Percentiles rank a stretch among this genome's conserved stretches.
Evolutionary conservation across 2,113 vertebrate genomes (phyloP).

Genomic region (Paradisaea rubra): DNA sequence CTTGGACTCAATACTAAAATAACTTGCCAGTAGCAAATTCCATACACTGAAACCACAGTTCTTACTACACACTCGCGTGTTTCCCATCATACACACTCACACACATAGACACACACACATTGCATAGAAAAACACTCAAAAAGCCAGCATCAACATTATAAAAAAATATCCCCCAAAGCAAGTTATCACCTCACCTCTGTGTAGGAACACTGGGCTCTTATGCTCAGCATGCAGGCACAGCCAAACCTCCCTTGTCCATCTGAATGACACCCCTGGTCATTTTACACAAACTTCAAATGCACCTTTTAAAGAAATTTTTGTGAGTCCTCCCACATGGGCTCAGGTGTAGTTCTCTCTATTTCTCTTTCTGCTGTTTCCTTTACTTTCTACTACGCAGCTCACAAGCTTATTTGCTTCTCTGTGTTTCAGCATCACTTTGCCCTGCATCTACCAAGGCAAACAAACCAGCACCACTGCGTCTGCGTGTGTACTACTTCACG

Average conservation of each 20-base stretch:
- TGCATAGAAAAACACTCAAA: constrained; percentile 59
- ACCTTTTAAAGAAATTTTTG: neutral
- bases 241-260: constrained; percentile 9
- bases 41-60: constrained; percentile 56
- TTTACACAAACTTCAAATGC: neutral
- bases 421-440: neutral
- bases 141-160: constrained; percentile 67
- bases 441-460: neutral
- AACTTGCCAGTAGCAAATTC: constrained; percentile 70
- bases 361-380: neutral
- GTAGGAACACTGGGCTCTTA: constrained; percentile 53
- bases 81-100: constrained; percentile 54
- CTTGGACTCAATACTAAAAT: constrained; percentile 52
- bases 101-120: constrained; percentile 13
- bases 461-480: fast-evolving
- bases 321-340: neutral
- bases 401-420: neutral
- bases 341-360: neutral
- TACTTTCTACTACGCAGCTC: neutral
- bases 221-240: neutral
- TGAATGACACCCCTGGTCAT: neutral
- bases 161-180: constrained; percentile 61
- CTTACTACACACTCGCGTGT: constrained; percentile 7
- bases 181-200: constrained; percentile 50
- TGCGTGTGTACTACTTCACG: neutral